These are phyloP conservation scores for Thaumatotibia leucotreta DNA, from an alignment of 1,140 invertebrate genomes.

Conservation along the genomic window DNA sequence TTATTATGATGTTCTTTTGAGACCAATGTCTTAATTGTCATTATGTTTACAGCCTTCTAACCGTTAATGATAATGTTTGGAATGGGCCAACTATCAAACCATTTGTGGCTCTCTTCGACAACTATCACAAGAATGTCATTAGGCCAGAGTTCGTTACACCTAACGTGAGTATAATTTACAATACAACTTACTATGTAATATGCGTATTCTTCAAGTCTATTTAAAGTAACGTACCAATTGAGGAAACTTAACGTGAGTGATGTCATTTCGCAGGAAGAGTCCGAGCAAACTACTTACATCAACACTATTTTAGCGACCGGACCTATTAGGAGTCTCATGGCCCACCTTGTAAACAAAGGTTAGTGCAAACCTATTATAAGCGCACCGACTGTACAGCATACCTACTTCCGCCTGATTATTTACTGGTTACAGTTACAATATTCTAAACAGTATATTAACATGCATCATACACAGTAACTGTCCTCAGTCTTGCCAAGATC, in stretches of 20 bases:
- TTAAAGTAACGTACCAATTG: background rate
- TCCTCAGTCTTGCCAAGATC: background rate
- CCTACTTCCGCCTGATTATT: background rate
- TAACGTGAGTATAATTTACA: conserved; percentile 48
- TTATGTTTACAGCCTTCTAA: conserved; percentile 47
- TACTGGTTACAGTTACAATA: background rate
- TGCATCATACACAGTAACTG: background rate
- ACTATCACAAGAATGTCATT: conserved; percentile 72
- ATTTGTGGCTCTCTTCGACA: conserved; percentile 66
- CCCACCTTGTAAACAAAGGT: conserved; percentile 64
- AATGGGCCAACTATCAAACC: conserved; percentile 66
- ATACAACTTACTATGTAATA: background rate
- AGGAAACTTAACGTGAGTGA: conserved; percentile 25
- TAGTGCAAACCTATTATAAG: conserved; percentile 15
- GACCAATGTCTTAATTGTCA: background rate
- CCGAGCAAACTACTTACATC: conserved; percentile 63
- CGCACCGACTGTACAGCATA: background rate
- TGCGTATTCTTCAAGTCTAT: background rate
- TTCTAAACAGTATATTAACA: background rate
- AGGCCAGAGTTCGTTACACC: conserved; percentile 68
- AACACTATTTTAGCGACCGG: conserved; percentile 68
- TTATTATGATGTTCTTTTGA: background rate
- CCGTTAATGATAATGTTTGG: conserved; percentile 65
- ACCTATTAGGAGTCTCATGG: conserved; percentile 60
- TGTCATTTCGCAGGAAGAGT: conserved; percentile 60